Evolutionary conservation across 1,140 invertebrate genomes (phyloP).

Genomic region (Drosophila nasuta): DNA sequence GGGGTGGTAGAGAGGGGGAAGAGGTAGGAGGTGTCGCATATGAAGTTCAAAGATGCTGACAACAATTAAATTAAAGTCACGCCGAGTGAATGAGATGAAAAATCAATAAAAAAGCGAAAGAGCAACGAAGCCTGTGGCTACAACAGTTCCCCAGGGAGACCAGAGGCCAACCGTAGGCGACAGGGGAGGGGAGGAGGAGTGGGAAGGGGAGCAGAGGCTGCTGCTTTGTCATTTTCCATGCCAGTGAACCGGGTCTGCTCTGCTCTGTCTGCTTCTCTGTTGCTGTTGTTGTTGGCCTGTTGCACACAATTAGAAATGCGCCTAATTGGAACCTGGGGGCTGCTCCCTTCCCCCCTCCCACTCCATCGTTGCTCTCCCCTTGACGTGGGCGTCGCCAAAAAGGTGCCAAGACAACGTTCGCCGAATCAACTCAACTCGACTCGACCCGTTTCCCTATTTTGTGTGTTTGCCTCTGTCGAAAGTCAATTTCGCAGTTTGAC

Average conservation of each 20-base stretch:
- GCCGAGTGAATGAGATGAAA: conserved; percentile 28
- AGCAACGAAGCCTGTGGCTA: conserved; percentile 15
- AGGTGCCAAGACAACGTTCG: conserved; percentile 45
- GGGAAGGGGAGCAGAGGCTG: not conserved
- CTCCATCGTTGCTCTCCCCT: too few species aligned
- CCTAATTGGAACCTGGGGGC: conserved; percentile 73
- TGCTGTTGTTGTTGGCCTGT: conserved; percentile 25
- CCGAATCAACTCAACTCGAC: not conserved
- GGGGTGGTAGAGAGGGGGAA: not conserved
- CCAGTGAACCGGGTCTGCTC: conserved; percentile 63
- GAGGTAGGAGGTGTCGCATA: conserved; percentile 5
- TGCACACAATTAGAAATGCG: conserved; percentile 58
- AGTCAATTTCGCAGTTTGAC: conserved; percentile 60
- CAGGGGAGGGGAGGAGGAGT: conserved; percentile 1
- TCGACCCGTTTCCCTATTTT: not conserved
- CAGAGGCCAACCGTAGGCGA: not conserved
- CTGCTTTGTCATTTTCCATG: conserved; percentile 69
- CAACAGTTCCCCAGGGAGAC: conserved; percentile 25
- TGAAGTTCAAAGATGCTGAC: conserved; percentile 79
- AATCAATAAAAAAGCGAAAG: conserved; percentile 30
- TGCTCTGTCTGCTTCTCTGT: conserved; percentile 20
- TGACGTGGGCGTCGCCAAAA: conserved; percentile 6
- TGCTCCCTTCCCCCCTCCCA: not conserved
- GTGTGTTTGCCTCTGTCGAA: conserved; percentile 20
- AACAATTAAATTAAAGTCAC: conserved; percentile 83